Evolutionary conservation across 2,113 vertebrate species (phyloP), one percentile per base, ranked within the genome.

Genomic region (Cacatua alba): DNA sequence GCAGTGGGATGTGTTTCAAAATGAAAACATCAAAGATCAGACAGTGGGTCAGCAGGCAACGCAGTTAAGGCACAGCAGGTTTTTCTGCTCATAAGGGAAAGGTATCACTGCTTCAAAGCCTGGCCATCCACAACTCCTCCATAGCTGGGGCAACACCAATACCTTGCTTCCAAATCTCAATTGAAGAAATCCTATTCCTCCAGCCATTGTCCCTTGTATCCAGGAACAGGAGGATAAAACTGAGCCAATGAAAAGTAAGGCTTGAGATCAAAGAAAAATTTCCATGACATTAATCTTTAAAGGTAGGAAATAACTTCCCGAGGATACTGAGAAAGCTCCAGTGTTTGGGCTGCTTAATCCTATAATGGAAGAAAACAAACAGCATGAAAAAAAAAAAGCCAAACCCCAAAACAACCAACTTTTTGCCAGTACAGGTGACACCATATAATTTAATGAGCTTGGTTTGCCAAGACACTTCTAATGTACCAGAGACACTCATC

Each of bases 211-310:
- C 51, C 55, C 70, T 90, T 72, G 53, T 29, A 63, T 65, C 68
- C 63, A 62, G n/a, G 65, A 95, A 41, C 53, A 87, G 89, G 74
- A 79, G 59, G 87, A 91, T 93, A 87, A 89, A 87, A 79, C 5
- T 33, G 41, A 88, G 84, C 37, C 67, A 72, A 21, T 24, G 28
- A 33, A 81, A 81, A 90, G 23, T 51, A 48, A 81, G 44, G 59
- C 41, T 59, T 46, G 28, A 88, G 67, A 88, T 82, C 39, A 91
- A 91, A 94, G 49, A 68, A 79, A 69, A 79, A 49, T n/a, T 88
- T 77, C 65, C n/a, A 57, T 53, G 0, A 70, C 52, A 53, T 57
- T 93, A 79, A 80, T 67, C 49, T 85, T 90, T 76, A 85, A 95
- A 90, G n/a, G 71, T 74, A 80, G 59, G 53, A 86, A 89, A 82